Base-by-base conservation (phyloP, 2,113 vertebrate genomes). In the Felis chaus region DNA sequence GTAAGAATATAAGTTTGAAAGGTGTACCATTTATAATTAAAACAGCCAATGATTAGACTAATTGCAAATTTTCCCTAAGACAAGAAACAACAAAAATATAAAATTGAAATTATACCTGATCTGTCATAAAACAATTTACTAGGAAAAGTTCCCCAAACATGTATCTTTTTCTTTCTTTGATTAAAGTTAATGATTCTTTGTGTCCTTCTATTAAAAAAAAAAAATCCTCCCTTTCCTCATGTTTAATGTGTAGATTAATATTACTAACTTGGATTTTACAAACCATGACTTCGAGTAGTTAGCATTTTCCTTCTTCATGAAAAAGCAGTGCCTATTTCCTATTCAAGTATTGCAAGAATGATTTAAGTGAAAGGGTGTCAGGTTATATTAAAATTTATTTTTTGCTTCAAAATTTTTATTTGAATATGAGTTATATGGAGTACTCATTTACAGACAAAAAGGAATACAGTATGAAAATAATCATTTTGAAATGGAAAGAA, bases 1-100 rank as follows among this genome's bases (percentile, higher is more conserved):
- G 11, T 61, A 74, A 95, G 73, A 96, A 92, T 69, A 31, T 21
- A 74, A 71, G 89, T 74, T 91, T 95, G n/a, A 92, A 55, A 96
- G n/a, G 15, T 68, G 0, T 69, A 31, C 71, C 15, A 86, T 85
- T 65, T 78, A 63, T 86, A 95, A 94, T 50, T 36, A 93, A 95
- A 89, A 76, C n/a, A 93, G 57, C 39, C 33, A 85, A 83, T 50
- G 63, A 50, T 29, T 91, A 76, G 53, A 33, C 15, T 85, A 76
- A 68, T 39, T 86, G 9, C 1, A 33, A 89, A 79, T 68, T 82
- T 93, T 79, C 21, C 29, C 78, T 50, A 91, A 3, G 10, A 33
- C 91, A 36, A 78, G 61, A 76, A 76, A 66, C 9, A 29, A 74
- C 15, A 87, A 53, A 39, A 18, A 82, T 25, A 45, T 31, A 69